Conservation (phyloP, 2,797 vertebrate species). For the Notoglanidium macrostoma region DNA sequence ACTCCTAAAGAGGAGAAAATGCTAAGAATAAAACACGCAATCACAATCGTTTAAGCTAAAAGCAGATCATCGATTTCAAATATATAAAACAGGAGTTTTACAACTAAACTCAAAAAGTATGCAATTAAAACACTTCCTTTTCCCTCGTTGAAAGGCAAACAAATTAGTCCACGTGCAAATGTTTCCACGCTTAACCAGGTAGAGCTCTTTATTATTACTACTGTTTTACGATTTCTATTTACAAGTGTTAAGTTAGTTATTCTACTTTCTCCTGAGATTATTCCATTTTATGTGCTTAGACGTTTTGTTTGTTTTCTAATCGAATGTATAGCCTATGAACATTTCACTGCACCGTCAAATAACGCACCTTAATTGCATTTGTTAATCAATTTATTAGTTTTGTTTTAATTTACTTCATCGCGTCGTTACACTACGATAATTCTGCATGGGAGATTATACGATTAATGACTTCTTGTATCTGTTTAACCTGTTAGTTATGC, state of each 20-base stretch:
- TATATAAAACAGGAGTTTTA: neutral
- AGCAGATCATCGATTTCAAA: neutral
- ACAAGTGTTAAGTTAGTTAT: neutral
- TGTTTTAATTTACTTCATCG: neutral
- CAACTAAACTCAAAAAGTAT: neutral
- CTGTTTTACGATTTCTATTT: neutral
- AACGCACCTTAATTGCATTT: neutral
- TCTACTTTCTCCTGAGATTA: neutral
- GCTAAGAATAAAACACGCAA: neutral
- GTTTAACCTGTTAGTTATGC: neutral
- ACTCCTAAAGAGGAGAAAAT: neutral
- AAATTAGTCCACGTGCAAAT: neutral
- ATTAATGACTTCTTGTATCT: neutral
- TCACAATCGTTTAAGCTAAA: neutral
- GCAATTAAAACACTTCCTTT: neutral
- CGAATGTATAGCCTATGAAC: neutral
- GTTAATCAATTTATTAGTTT: neutral
- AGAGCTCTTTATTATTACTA: neutral
- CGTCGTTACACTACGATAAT: neutral
- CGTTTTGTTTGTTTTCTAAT: neutral
- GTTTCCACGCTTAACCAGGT: neutral
- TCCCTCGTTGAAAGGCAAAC: neutral
- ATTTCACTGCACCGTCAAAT: neutral
- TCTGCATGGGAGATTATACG: neutral
- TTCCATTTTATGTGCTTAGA: neutral